Base-by-base conservation (phyloP, 2,797 vertebrate species). In the Poecilia picta region DNA sequence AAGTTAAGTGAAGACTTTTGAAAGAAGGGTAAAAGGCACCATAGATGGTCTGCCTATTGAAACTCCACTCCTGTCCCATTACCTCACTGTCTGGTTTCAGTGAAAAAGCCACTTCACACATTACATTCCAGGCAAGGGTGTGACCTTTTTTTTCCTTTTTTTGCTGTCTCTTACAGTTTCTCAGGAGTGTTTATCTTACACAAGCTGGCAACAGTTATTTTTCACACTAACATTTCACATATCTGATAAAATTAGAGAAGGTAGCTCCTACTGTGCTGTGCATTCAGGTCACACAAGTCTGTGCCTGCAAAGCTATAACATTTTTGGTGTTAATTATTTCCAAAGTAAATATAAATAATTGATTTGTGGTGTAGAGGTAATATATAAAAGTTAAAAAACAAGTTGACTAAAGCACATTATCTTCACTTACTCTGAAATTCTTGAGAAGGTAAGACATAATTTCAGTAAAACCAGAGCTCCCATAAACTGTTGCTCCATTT, bases 111-210 rank as follows among this genome's bases (percentile, higher is more conserved):
- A 57, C 39, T 81, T 87, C 33, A 74, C 78, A 93, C 91, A 94
- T 90, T 92, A 93, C 91, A 94, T 91, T 92, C 91, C 87, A 81
- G 25, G 8, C 31, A 6, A 23, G 47, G 76, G 89, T 91, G 93
- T 92, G 85, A 94, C 88, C 81, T 70, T 45, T 45, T 23, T 51
- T 49, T 18, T 1, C 10, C 11, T 55, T 55, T 55, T 13, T 28
- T 71, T 8, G 41, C 66, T 41, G 36, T 18, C 11, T 12, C 6
- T 46, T 28, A 3, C 68, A 71, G 39, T 70, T 70, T 43, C 39
- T 1, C 43, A 43, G 3, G 15, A 45, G 23, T 71, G 68, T 46
- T 46, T 72, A 0, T 46, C 7, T 46, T 31, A 28, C 68, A 45
- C 43, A 72, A 46, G 41, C 25, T 45, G 12, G 25, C n/a, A 72